phyloP scores from a whole-genome alignment of 2,113 vertebrate genomes.

The Pseudopodoces humilis region DNA sequence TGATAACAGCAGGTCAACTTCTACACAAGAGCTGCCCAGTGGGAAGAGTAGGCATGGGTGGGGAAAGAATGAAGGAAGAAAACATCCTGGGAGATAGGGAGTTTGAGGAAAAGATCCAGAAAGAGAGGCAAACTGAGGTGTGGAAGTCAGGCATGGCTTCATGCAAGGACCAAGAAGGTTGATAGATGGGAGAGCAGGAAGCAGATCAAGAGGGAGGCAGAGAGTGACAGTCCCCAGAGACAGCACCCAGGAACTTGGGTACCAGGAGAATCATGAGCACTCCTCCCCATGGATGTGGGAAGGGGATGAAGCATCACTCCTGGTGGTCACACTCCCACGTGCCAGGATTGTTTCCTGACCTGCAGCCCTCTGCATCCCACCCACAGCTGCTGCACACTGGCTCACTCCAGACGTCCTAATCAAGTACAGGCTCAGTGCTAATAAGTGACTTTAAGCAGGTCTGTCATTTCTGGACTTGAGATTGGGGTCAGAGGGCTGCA shows the following conservation, averaged over 20 bases:
- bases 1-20: not conserved
- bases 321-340: not conserved
- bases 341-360: not conserved
- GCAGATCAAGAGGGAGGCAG: not conserved
- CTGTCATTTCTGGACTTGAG: not conserved
- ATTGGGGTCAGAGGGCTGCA: not conserved
- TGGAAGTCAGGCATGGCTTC: not conserved
- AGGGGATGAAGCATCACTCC: not conserved
- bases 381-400: not conserved
- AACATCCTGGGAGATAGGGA: not conserved
- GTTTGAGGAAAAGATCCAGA: not conserved
- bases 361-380: not conserved
- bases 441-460: slow-evolving; percentile 10
- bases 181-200: not conserved
- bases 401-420: not conserved
- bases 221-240: not conserved
- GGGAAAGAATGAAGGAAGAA: not conserved
- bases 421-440: not conserved
- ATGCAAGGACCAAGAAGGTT: not conserved
- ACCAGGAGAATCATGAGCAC: rapidly evolving
- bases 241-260: not conserved
- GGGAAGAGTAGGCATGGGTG: rapidly evolving
- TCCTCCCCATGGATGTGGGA: not conserved
- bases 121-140: not conserved
- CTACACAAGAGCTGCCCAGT: not conserved